Conservation (phyloP, 2,113 vertebrate species). For the Himantopus leucocephalus region DNA sequence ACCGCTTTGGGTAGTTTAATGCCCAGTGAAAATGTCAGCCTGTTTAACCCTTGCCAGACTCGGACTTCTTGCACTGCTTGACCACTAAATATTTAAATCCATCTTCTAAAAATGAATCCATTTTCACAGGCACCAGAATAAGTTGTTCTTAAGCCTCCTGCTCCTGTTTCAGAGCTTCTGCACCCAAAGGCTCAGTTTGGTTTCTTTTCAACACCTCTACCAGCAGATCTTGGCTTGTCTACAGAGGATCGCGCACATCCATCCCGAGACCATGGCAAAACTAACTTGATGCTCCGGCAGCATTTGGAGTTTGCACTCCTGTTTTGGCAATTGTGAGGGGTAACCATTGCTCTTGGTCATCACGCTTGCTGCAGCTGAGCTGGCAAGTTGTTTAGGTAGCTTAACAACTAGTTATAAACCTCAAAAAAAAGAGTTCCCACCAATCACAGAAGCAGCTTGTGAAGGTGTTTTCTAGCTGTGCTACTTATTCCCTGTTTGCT, state of each 20-base stretch:
- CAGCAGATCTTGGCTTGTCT: background rate
- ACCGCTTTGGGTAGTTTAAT: background rate
- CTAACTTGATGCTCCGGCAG: background rate
- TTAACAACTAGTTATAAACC: background rate
- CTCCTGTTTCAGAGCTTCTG: background rate
- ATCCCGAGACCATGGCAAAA: background rate
- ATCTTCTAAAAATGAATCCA: background rate
- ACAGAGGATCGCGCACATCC: background rate
- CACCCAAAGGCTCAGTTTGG: background rate
- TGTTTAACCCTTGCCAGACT: background rate
- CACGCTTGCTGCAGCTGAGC: accelerated
- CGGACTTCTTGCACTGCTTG: background rate
- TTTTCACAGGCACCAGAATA: background rate
- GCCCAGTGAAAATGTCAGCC: background rate
- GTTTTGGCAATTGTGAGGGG: background rate
- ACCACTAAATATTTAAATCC: background rate
- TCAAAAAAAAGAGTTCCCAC: background rate
- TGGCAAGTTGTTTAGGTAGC: background rate
- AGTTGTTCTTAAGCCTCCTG: background rate
- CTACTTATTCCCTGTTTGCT: background rate
- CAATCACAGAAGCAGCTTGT: background rate
- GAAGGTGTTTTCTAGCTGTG: background rate
- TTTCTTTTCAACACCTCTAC: background rate
- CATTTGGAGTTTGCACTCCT: background rate
- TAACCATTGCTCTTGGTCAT: background rate